Base-by-base conservation (phyloP, 2,113 vertebrate species). In the Pluvianellus socialis region DNA sequence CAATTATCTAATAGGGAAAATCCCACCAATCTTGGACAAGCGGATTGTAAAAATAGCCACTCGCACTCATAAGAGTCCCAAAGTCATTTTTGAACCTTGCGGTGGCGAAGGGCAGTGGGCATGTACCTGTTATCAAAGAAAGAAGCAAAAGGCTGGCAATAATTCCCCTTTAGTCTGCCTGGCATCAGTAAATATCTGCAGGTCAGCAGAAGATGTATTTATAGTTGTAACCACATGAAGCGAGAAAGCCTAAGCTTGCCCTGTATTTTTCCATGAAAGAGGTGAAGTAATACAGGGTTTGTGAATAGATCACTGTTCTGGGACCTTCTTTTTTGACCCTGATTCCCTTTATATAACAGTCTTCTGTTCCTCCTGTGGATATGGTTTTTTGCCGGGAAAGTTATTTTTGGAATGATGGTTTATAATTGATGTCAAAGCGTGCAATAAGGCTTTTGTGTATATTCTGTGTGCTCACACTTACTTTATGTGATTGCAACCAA, bases 291-390 rank as follows among this genome's bases (percentile, higher is more conserved):
- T 94, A 95, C 93, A 88, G 86, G 67, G 56, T 87, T 94, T 92
- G 62, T 97, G 97, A 97, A 96, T 96, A 96, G 96, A 96, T 95
- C 90, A 66, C 94, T 97, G 96, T 97, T 97, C 81, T 27, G 92
- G 92, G 74, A 83, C 96, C 85, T 95, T 88, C 94, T 81, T 93
- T 96, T 96, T 79, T 92, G 92, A 96, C 96, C 93, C 81, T 49
- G 81, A 88, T 95, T 97, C 74, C 49, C 66, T 97, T 96, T 96
- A 93, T 92, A 94, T 95, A 97, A 96, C 85, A 96, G 94, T 62
- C 85, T 79, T 91, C 91, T 96, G 92, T 94, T 97, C 93, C 55
- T 96, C 74, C 62, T 91, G 74, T 96, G 96, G 93, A 90, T 91
- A 45, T 83, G 61, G 1, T 81, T 92, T 93, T 92, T 87, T 91